Base-by-base conservation (phyloP, 2,113 vertebrate genomes). In the Gobiocypris rarus region DNA sequence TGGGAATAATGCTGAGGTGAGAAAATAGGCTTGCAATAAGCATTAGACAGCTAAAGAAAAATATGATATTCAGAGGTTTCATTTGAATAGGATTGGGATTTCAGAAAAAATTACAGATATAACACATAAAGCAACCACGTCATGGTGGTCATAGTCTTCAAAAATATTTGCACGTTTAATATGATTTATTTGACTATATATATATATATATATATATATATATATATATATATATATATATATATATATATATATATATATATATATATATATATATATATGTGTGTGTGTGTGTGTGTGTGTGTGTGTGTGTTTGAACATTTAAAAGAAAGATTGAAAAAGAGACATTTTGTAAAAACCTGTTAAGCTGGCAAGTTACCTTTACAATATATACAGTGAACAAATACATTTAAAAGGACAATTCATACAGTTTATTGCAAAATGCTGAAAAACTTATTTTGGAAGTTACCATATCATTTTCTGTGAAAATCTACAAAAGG, bases 1-100 rank as follows among this genome's bases (percentile, higher is more conserved):
- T 50, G 81, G 61, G 26, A 48, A 75, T 63, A 61, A 74, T 34
- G 22, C 41, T n/a, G 41, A 48, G 58, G 41, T 73, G 38, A 26
- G 54, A 26, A 78, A 59, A 77, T 59, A 38, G 22, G 54, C n/a
- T 61, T 78, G 54, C 58, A 71, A 71, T 45, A 45, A 45, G 11
- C 22, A 45, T 45, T 45, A 24, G 34, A 43, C 19, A n/a, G 38
- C 24, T 11, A 71, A 73, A 24, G 69, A 73, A 45, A 14, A 38
- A 34, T 45, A 24, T 45, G 13, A 45, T 59, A 45, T 59, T 43
- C 13, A 7, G n/a, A 73, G 3, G 13, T 45, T 45, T 43, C n/a
- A 26, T 15, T 34, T 26, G 7, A 61, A 61, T 43, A 24, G 2
- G 6, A 13, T 28, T 48, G 9, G 24, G 45, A 19, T 26, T 28